Percentiles rank a stretch among this genome's conserved stretches.
These are phyloP conservation scores for Eurypyga helias DNA, from an alignment of 2,113 vertebrate species.

Conservation along the genomic window DNA sequence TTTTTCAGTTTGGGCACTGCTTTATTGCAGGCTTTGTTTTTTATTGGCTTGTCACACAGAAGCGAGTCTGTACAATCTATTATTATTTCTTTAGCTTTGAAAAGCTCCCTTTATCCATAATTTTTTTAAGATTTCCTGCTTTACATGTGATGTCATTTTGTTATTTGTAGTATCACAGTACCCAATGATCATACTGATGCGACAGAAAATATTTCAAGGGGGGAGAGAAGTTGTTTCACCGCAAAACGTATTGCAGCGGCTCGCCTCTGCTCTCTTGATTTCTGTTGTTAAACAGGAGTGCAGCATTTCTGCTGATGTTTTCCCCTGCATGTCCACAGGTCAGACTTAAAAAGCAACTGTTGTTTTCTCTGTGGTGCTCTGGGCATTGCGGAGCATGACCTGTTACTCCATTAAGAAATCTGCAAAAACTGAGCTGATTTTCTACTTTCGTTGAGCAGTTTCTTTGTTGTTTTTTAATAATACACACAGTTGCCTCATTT, in stretches of 20 bases:
- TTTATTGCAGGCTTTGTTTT: background rate
- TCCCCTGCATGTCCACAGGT: background rate
- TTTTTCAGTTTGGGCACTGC: background rate
- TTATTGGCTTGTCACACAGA: background rate
- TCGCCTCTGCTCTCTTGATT: background rate
- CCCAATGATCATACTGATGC: background rate
- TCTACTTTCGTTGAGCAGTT: background rate
- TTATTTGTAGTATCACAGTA: background rate
- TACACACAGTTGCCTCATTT: background rate
- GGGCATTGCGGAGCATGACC: background rate
- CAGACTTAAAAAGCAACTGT: background rate
- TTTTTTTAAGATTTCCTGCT: background rate
- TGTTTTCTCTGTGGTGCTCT: background rate
- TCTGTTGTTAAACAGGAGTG: background rate
- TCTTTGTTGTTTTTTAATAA: background rate
- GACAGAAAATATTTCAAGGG: background rate
- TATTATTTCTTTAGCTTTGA: background rate
- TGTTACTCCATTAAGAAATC: constrained; percentile 10
- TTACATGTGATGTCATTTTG: background rate
- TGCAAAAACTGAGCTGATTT: background rate
- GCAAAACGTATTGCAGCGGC: rapidly evolving
- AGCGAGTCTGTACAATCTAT: background rate
- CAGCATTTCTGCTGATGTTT: background rate
- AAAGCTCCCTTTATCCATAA: background rate
- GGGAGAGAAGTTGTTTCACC: background rate